Conservation (phyloP, 92 coral and sea anemone genomes). For the Epizoanthus stellaris region DNA sequence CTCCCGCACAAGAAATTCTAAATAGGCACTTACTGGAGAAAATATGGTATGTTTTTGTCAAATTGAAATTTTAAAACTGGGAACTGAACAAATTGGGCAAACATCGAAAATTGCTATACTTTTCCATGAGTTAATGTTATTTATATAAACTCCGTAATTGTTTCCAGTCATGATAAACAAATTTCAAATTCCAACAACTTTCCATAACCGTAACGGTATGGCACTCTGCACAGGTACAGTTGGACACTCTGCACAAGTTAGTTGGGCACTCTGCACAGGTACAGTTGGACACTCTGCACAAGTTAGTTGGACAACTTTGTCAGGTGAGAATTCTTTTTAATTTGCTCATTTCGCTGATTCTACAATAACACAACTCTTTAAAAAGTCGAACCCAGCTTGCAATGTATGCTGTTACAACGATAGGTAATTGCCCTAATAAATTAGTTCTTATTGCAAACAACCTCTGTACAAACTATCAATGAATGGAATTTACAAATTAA, state of each 20-base stretch:
- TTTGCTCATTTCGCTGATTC: conserved; percentile 32
- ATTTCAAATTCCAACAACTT: too few relatives aligned
- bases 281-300: not conserved
- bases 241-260: not conserved
- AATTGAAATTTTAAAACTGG: too few relatives aligned
- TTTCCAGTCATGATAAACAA: too few relatives aligned
- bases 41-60: too few relatives aligned
- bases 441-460: conserved; percentile 77
- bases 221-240: not conserved
- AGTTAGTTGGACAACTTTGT: not conserved
- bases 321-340: conserved; percentile 35
- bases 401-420: conserved; percentile 55
- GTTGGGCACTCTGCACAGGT: not conserved
- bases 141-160: too few relatives aligned
- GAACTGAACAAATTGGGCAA: too few relatives aligned
- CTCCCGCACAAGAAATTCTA: too few relatives aligned
- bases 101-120: too few relatives aligned
- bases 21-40: too few relatives aligned
- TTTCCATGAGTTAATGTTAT: too few relatives aligned
- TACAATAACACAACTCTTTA: conserved; percentile 51
- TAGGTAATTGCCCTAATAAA: conserved; percentile 73
- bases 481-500: conserved; percentile 66
- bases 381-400: conserved; percentile 51
- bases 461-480: conserved; percentile 87
- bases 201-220: too few relatives aligned